Conservation (phyloP, 2,888 invertebrate genomes). For the Brenthis hecate region DNA sequence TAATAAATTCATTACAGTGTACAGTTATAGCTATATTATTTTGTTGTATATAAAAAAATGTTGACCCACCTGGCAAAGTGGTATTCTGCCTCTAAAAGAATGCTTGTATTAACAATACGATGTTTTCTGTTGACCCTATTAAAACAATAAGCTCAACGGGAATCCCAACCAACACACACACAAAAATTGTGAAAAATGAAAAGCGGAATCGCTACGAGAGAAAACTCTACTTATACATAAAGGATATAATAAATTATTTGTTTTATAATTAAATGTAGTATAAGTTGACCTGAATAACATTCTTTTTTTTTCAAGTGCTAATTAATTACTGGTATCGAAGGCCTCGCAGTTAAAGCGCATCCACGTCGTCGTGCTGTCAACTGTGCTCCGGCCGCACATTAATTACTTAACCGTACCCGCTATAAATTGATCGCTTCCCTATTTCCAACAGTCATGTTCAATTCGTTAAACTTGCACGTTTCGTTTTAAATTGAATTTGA, state of each 20-base stretch:
- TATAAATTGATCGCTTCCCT: conserved; percentile 72
- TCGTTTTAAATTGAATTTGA: conserved; percentile 4
- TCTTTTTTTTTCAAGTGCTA: conserved; percentile 10
- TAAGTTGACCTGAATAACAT: conserved; percentile 10
- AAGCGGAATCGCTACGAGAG: no score
- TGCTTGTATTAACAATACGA: no score
- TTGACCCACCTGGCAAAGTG: no score
- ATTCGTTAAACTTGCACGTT: conserved; percentile 26
- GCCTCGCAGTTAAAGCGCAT: conserved; percentile 4
- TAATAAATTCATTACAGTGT: no score
- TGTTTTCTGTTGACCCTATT: no score
- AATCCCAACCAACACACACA: no score
- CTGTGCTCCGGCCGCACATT: conserved; percentile 61
- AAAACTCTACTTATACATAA: no score
- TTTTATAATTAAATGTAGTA: conserved; percentile 6
- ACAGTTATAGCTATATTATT: no score
- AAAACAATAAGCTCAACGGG: no score
- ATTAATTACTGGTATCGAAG: conserved; percentile 13
- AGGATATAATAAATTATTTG: background rate
- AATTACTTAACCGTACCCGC: conserved; percentile 63
- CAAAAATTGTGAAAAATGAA: no score
- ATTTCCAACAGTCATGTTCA: conserved; percentile 43
- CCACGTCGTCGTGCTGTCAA: conserved; percentile 49
- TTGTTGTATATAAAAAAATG: no score
- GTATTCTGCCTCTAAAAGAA: no score